Percentiles rank a stretch among this genome's conserved stretches.
Conservation (phyloP, 2,888 invertebrate genomes). For the Sipha maydis region DNA sequence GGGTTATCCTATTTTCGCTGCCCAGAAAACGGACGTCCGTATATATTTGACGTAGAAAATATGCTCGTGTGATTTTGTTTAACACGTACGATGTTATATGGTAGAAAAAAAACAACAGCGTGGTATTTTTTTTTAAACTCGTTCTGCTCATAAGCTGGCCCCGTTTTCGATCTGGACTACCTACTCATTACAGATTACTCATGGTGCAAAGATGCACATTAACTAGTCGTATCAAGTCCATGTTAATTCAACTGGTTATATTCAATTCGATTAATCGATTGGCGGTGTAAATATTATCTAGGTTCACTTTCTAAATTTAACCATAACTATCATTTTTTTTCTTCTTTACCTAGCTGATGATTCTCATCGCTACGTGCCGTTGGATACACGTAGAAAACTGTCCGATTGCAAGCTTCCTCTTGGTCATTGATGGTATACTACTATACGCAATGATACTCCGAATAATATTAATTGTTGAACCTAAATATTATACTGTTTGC, state of each 20-base stretch:
- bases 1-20: slow-evolving; percentile 33
- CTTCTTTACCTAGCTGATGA: background rate
- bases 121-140: slow-evolving; percentile 16
- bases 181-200: slow-evolving; percentile 49
- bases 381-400: background rate
- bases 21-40: slow-evolving; percentile 25
- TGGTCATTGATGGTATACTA: background rate
- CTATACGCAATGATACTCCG: background rate
- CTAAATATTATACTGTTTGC: no score
- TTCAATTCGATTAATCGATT: slow-evolving; percentile 49
- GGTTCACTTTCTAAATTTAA: slow-evolving; percentile 52
- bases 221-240: slow-evolving; percentile 32
- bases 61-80: slow-evolving; percentile 23
- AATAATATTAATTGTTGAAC: no score
- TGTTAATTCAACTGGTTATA: slow-evolving; percentile 53
- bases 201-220: slow-evolving; percentile 48
- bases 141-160: slow-evolving; percentile 44
- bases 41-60: slow-evolving; percentile 30
- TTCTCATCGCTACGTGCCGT: background rate
- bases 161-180: slow-evolving; percentile 26
- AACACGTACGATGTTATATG: slow-evolving; percentile 18
- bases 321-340: slow-evolving; percentile 6
- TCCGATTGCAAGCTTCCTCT: background rate
- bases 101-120: slow-evolving; percentile 43
- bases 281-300: slow-evolving; percentile 16